phyloP scores from a whole-genome alignment of 30 jellyfish, hydroid and myxozoan species.

The Turritopsis rubra region DNA sequence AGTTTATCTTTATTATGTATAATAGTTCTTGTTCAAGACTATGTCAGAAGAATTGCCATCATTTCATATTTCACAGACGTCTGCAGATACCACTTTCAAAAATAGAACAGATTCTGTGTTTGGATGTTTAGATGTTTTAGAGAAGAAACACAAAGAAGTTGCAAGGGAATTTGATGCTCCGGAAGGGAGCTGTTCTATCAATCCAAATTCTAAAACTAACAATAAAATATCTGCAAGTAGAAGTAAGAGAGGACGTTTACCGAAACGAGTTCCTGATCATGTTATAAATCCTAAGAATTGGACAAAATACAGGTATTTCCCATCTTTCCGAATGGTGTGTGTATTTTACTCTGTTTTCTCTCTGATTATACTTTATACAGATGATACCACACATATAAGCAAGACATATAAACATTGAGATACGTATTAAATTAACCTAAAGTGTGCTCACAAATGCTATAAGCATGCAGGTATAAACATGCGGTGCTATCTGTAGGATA shows the following conservation, averaged over 20 bases:
- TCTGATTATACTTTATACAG: too few relatives aligned
- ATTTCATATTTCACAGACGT: not conserved
- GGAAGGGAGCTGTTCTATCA: not conserved
- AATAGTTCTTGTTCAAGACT: too few relatives aligned
- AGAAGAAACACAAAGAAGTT: constrained; percentile 19
- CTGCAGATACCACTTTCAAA: constrained; percentile 2
- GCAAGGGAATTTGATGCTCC: constrained; percentile 3
- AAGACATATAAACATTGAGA: too few relatives aligned
- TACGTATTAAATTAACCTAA: too few relatives aligned
- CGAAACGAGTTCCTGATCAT: constrained; percentile 35
- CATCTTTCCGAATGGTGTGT: too few relatives aligned
- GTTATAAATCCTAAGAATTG: constrained; percentile 34
- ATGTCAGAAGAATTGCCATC: not conserved
- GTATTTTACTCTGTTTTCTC: too few relatives aligned
- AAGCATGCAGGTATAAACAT: too few relatives aligned
- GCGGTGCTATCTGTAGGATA: too few relatives aligned
- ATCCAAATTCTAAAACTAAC: not conserved
- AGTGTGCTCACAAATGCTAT: too few relatives aligned
- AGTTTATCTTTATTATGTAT: too few relatives aligned
- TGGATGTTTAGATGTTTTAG: constrained; percentile 27
- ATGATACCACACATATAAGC: too few relatives aligned
- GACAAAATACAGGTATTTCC: constrained; percentile 38
- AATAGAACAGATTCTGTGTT: constrained; percentile 22
- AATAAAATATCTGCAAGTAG: not conserved
- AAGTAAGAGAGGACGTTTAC: constrained; percentile 4